phyloP scores from a whole-genome alignment of 2,888 invertebrate genomes.

The Zaprionus lineosus region DNA sequence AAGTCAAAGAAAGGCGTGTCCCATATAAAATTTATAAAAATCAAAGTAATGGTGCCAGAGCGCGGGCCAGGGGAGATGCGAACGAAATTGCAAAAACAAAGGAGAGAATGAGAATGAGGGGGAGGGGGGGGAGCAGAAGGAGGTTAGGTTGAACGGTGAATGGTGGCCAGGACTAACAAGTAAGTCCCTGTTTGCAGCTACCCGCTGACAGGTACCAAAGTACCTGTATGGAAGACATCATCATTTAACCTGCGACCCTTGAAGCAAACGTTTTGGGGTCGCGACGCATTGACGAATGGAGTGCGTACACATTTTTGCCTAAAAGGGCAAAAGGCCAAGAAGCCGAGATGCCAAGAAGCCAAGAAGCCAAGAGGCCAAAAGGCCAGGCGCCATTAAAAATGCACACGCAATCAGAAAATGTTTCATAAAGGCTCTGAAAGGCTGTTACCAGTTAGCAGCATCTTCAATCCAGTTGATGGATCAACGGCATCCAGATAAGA shows the following conservation, averaged over 20 bases:
- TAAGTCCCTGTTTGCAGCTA: conserved; percentile 3
- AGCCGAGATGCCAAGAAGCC: conserved; percentile 53
- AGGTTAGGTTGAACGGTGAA: conserved; percentile 8
- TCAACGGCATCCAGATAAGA: conserved; percentile 64
- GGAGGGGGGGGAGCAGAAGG: too few species aligned
- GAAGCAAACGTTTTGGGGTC: conserved; percentile 42
- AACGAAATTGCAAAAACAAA: conserved; percentile 4
- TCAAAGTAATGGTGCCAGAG: conserved; percentile 60
- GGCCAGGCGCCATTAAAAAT: conserved; percentile 69
- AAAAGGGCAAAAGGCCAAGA: conserved; percentile 56
- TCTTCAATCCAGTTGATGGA: conserved; percentile 59
- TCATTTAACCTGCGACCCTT: conserved; percentile 71
- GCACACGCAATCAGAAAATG: conserved; percentile 76
- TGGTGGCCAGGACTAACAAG: conserved; percentile 9
- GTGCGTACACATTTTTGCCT: conserved; percentile 54
- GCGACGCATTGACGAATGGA: conserved; percentile 71
- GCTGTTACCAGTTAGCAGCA: conserved; percentile 20
- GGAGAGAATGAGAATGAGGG: too few species aligned
- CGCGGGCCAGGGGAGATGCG: conserved; percentile 6
- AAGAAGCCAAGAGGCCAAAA: conserved; percentile 54
- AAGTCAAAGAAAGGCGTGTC: conserved; percentile 49
- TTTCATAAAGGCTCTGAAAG: conserved; percentile 39
- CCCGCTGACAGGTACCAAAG: conserved; percentile 6
- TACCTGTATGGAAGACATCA: conserved; percentile 51
- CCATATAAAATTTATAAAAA: conserved; percentile 73